These are phyloP conservation scores for Stomatorhinus ivindoensis DNA, from an alignment of 2,113 vertebrate genomes.

Conservation along the genomic window DNA sequence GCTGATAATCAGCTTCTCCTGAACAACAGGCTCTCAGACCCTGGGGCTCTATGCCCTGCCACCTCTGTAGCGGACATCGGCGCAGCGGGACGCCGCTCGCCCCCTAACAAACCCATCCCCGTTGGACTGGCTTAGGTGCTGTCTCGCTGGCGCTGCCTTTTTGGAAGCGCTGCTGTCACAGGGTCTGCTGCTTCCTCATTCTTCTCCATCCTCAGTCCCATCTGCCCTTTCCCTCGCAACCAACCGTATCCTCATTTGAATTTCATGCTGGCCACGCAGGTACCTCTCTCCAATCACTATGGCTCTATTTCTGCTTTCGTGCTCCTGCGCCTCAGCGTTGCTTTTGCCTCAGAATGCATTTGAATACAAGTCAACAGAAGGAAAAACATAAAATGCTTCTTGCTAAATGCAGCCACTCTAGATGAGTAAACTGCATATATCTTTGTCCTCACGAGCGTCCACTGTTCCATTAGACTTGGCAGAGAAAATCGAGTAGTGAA, in stretches of 20 bases:
- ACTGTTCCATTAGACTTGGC: not conserved
- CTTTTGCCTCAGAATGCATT: not conserved
- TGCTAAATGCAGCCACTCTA: not conserved
- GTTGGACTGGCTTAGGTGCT: not conserved
- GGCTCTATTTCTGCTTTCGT: not conserved
- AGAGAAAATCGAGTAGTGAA: not conserved
- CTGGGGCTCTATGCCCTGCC: not conserved
- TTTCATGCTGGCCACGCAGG: not conserved
- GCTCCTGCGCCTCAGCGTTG: not conserved
- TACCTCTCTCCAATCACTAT: not conserved
- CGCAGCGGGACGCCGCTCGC: not conserved
- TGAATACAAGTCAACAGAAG: not conserved
- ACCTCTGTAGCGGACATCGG: not conserved
- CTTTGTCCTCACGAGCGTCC: not conserved
- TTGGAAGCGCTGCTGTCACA: not conserved
- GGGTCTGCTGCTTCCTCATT: not conserved
- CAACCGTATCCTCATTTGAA: constrained; percentile 7
- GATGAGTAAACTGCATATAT: not conserved
- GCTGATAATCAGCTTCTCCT: not conserved
- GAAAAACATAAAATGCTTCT: not conserved
- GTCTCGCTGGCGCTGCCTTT: not conserved
- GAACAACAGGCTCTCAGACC: not conserved
- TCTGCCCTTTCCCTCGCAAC: not conserved
- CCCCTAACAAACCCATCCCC: not conserved
- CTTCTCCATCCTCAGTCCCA: not conserved